These are phyloP conservation scores for Myopa testacea DNA, from an alignment of 2,888 invertebrate genomes.

Conservation along the genomic window DNA sequence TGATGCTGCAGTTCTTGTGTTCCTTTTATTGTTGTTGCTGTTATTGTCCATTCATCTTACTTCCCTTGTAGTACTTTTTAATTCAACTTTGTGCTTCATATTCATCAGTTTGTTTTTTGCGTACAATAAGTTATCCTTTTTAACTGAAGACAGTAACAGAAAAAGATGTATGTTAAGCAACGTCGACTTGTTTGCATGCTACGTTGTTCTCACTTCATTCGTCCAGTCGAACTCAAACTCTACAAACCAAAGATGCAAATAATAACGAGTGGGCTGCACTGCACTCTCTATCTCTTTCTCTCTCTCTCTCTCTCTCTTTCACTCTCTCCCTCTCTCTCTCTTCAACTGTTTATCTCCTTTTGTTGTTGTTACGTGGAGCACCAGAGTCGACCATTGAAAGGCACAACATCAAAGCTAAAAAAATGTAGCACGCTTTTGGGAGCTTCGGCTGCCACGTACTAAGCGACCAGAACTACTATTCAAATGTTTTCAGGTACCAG, in stretches of 20 bases:
- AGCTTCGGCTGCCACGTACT: conserved; percentile 4
- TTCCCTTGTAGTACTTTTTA: not conserved
- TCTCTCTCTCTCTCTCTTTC: not conserved
- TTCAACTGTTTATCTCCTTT: not conserved
- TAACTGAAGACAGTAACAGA: not conserved
- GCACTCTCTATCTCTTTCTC: not conserved
- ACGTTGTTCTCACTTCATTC: not conserved
- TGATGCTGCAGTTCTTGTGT: no score
- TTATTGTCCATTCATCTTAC: no score
- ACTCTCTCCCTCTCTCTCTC: not conserved
- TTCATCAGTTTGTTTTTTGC: no score
- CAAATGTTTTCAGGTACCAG: not conserved
- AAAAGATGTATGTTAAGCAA: not conserved
- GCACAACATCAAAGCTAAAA: not conserved
- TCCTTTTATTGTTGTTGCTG: no score
- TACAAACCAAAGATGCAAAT: not conserved
- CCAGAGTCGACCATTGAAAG: not conserved
- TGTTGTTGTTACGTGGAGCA: no score
- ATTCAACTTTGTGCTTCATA: not conserved
- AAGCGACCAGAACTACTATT: not conserved
- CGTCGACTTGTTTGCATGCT: not conserved
- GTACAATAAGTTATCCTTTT: no score
- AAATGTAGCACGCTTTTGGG: not conserved
- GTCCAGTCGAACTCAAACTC: no score
- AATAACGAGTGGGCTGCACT: not conserved